Base-by-base conservation (phyloP, 2,888 invertebrate genomes). In the Bursaphelenchus okinawaensis region DNA sequence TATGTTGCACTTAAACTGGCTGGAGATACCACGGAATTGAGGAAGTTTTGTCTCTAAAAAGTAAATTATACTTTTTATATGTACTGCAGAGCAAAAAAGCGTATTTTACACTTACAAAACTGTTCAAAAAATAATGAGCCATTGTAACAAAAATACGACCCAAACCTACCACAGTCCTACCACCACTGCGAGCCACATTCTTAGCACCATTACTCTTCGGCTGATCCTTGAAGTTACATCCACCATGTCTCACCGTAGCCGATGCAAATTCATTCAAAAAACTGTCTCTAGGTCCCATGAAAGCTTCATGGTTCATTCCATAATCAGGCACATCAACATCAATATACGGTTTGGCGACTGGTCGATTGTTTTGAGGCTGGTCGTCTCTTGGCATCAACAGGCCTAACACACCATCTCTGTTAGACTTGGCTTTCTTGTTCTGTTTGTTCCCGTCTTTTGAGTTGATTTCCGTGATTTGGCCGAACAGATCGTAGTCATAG, bases 401-500 rank as follows among this genome's bases (percentile, higher is more conserved):
- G 16, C n/a, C 40, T 1, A 40, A 1, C 40, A 40, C 40, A 6
- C 40, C 40, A n/a, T 6, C n/a, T 40, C 40, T 1, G 40, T 40
- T 40, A n/a, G 40, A 40, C 40, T 40, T 40, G 40, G 40, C 40
- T n/a, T 40, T 40, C 6, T 40, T 40, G 40, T 40, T 40, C n/a
- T 40, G 40, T n/a, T 40, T 40, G n/a, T 40, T 40, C 6, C 40
- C 40, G 6, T 40, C 40, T 4, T 40, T 40, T 12, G 40, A 40
- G 40, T 40, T 40, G 40, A 40, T n/a, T 4, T 40, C 40, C 1
- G 40, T 40, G n/a, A 40, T 40, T 4, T 40, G 40, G 3, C 40
- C 40, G n/a, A 40, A 40, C 2, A 40, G 40, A 40, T 19, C 60
- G 60, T 59, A 59, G 51, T 59, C 60, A 6, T 59, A 59, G 24